Base-by-base conservation (phyloP, 2,113 vertebrate species). In the Otolemur garnettii region DNA sequence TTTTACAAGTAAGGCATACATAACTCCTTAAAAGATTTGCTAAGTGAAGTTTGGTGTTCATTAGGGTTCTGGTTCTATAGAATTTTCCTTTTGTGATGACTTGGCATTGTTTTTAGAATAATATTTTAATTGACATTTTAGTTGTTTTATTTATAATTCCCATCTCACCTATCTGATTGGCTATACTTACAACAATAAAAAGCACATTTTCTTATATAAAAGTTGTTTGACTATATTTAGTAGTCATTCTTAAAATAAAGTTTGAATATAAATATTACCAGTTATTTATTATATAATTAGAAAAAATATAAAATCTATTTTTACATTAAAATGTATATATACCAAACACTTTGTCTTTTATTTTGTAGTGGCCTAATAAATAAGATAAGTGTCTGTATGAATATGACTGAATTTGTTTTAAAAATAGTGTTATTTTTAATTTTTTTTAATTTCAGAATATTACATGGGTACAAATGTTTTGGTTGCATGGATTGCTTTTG, bases 171-270 rank as follows among this genome's bases (percentile, higher is more conserved):
- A 33, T 42, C 21, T 30, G n/a, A 6, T 64, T 45, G 86, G 53
- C 12, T 18, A n/a, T 59, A 50, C 4, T 38, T 30, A 0, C 26
- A 90, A 33, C 38, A 93, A 80, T n/a, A 30, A 88, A 42, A 86
- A 81, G 72, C 33, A 60, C 5, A 66, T 45, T 83, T 94, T 71
- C n/a, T 28, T 53, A 35, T 83, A n/a, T 59, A 30, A 87, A 96
- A 87, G 33, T 60, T 60, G 45, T 30, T 83, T 80, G 6, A 60
- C 28, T 59, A 42, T 24, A 22, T 91, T 42, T 77, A 42, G 26
- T 77, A 86, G 26, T 26, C 14, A 92, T 78, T 81, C 72, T 42
- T 42, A 78, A 82, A 90, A 80, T 57, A 77, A 77, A 90, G 66
- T 19, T 38, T 77, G 42, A 80, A 69, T 9, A 85, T n/a, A 91